A percentile compares a stretch with the other conserved stretches of the same genome.
Conservation (phyloP, 1,140 invertebrate genomes). For the Lordiphosa clarofinis region DNA sequence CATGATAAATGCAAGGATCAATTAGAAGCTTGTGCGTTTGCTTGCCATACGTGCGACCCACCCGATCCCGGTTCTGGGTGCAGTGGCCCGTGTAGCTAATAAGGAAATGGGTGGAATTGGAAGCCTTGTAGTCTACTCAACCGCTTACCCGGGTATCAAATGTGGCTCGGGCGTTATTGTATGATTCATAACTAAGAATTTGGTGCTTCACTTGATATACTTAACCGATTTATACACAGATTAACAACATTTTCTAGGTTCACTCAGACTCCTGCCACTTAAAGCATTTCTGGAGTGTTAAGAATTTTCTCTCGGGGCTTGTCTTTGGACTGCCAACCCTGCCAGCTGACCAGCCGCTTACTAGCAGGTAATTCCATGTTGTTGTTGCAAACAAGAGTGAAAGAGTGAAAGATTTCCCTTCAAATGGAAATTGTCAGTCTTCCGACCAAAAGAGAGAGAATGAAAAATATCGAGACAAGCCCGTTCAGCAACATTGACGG, state of each 20-base stretch:
- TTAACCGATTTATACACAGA: slow-evolving; percentile 7
- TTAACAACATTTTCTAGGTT: slow-evolving; percentile 8
- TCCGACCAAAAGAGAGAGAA: slow-evolving; percentile 10
- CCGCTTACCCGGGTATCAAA: slow-evolving; percentile 82
- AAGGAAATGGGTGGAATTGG: not conserved
- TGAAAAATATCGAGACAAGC: slow-evolving; percentile 43
- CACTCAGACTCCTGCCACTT: slow-evolving; percentile 49
- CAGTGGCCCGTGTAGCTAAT: slow-evolving; percentile 87
- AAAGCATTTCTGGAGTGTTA: slow-evolving; percentile 88
- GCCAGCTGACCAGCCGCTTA: slow-evolving; percentile 86
- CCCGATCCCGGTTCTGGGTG: slow-evolving; percentile 85
- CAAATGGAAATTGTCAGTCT: slow-evolving; percentile 30
- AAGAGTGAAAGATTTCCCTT: slow-evolving; percentile 22
- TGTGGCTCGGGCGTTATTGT: slow-evolving; percentile 81
- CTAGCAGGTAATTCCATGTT: slow-evolving; percentile 80
- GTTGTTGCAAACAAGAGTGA: no score
- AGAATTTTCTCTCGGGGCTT: slow-evolving; percentile 94
- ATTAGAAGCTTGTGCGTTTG: slow-evolving; percentile 86
- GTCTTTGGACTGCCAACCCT: slow-evolving; percentile 87
- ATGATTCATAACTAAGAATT: slow-evolving; percentile 45
- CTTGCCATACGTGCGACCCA: slow-evolving; percentile 86
- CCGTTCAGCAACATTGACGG: slow-evolving; percentile 68
- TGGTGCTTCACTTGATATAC: slow-evolving; percentile 20
- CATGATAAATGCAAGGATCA: slow-evolving; percentile 86
- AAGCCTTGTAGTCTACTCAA: slow-evolving; percentile 6